Evolutionary conservation across 2,797 vertebrate species (phyloP).

Genomic region (Acrocephalus scirpaceus): DNA sequence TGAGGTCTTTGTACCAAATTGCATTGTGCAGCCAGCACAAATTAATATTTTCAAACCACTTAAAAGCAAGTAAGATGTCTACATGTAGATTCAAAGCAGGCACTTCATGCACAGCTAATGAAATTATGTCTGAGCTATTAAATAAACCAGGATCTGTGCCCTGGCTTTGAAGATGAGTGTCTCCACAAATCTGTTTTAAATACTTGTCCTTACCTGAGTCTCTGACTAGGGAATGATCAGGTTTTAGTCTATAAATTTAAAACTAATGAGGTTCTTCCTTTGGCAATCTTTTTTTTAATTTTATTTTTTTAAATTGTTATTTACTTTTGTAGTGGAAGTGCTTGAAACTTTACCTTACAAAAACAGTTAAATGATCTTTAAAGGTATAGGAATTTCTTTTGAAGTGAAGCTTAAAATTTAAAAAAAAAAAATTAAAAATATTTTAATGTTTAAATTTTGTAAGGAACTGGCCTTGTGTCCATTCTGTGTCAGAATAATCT

Average conservation of each 20-base stretch:
- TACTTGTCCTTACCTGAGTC: neutral
- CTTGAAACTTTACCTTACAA: neutral
- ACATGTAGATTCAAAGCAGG: neutral
- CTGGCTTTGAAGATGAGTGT: neutral
- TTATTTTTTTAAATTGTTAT: neutral
- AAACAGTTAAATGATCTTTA: rapidly evolving
- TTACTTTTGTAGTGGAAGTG: neutral
- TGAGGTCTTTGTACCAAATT: neutral
- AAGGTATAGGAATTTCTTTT: neutral
- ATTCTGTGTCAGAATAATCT: neutral
- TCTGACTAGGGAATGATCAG: neutral
- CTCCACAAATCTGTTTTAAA: neutral
- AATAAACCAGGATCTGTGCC: neutral
- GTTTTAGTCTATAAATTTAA: neutral
- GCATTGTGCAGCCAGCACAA: neutral
- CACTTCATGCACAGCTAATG: neutral
- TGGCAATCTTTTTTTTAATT: neutral
- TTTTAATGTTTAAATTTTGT: neutral
- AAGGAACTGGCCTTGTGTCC: neutral
- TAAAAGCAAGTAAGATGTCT: neutral
- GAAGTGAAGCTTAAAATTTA: neutral
- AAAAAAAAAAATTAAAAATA: neutral
- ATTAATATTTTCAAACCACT: neutral
- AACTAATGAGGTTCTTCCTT: neutral
- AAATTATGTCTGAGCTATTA: neutral